Evolutionary conservation across 2,888 invertebrate genomes (phyloP), one percentile per base, ranked within the genome.

Genomic region (Itoplectis maculator): DNA sequence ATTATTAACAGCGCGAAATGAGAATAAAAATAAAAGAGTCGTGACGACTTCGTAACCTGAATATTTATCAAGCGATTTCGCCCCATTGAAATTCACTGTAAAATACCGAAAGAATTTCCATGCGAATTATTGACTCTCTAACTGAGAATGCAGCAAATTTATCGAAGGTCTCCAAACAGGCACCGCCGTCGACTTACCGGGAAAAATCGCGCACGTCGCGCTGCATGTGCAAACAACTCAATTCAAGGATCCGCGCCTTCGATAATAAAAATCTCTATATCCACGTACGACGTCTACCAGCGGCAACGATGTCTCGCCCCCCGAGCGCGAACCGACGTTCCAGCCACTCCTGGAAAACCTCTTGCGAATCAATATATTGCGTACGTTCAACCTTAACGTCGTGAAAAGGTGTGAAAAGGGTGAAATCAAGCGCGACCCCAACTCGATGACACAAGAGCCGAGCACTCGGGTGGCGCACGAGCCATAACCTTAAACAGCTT

Each of bases 261-360:
- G 20, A 23, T 23, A 23, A 54, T 5, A 51, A 54, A 65, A 13
- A 47, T 49, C 35, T 35, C 6, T 35, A 11, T 35, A 49, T 35
- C 35, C 35, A 35, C 15, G 47, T 47, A 51, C 51, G 49, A 68
- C 11, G 29, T 40, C n/a, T 13, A 7, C 37, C 37, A 54, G 54
- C 56, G 40, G 23, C 56, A 42, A 15, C 15, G 61, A 40, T 18
- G 9, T 40, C 37, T 15, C 8, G 29, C 29, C 5, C 29, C 3
- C 15, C 75, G 70, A 61, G 65, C 18, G 29, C 47, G 51, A 65
- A 79, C 72, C 42, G 59, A 49, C n/a, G 72, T 47, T 63, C 70
- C 74, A 74, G 82, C 82, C 82, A 79, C 82, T 82, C 75, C 82
- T 61, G 82, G 68, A 75, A 82, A 82, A 82, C 45, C 72, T 79